phyloP scores from a whole-genome alignment of 2,113 vertebrate genomes.

The Aspiorhynchus laticeps region DNA sequence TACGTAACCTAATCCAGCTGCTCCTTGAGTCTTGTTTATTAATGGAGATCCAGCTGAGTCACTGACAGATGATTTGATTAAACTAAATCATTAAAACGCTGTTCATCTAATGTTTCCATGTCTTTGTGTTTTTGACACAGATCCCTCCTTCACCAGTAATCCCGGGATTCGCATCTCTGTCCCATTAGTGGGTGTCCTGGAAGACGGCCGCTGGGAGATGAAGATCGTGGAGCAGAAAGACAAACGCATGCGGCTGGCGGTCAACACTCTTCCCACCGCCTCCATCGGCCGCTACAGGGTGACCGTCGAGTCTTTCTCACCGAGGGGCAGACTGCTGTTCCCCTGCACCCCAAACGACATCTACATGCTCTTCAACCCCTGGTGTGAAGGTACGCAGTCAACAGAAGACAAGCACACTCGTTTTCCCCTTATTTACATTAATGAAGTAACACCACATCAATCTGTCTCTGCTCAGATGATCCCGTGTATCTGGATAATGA shows the following conservation, averaged over 20 bases:
- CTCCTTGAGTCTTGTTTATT: not conserved
- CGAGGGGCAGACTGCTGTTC: slow-evolving; percentile 63
- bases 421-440: too few species aligned
- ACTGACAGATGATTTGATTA: not conserved
- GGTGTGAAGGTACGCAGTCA: slow-evolving; percentile 53
- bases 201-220: too few species aligned
- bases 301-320: slow-evolving; percentile 67
- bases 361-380: slow-evolving; percentile 89
- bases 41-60: not conserved
- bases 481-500: too few species aligned
- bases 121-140: slow-evolving; percentile 65
- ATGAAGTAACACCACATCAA: too few species aligned
- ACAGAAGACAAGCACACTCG: not conserved
- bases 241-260: slow-evolving; percentile 70
- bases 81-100: not conserved
- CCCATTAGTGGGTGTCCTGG: too few species aligned
- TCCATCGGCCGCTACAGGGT: slow-evolving; percentile 84
- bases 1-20: not conserved
- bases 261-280: slow-evolving; percentile 76
- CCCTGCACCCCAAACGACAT: slow-evolving; percentile 74
- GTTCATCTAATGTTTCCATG: not conserved
- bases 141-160: slow-evolving; percentile 78
- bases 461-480: too few species aligned
- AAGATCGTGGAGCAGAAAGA: slow-evolving; percentile 63
- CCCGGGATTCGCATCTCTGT: slow-evolving; percentile 73